Evolutionary conservation across 2,888 invertebrate genomes (phyloP).

Genomic region (Heliconius ethilla): DNA sequence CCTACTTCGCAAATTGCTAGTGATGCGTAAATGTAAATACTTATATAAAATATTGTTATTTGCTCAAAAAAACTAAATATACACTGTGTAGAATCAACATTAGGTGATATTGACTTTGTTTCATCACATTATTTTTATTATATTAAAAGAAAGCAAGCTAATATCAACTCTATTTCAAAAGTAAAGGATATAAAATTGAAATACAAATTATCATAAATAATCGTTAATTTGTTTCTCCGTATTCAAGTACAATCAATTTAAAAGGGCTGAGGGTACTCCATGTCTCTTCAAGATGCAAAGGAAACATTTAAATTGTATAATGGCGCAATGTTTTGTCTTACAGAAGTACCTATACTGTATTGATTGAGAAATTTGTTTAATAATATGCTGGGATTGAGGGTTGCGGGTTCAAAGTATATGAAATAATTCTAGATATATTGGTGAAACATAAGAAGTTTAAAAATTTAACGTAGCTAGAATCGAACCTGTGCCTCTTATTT

Average conservation of each 20-base stretch:
- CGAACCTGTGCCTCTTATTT: background rate
- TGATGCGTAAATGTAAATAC: background rate
- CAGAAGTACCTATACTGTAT: background rate
- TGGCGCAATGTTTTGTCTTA: constrained; percentile 17
- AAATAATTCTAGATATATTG: too few relatives aligned
- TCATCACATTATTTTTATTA: constrained; percentile 20
- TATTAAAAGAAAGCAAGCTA: background rate
- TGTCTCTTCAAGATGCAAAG: constrained; percentile 21
- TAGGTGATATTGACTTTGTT: constrained; percentile 17
- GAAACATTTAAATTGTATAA: constrained; percentile 20
- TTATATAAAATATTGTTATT: background rate
- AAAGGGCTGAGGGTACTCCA: constrained; percentile 32
- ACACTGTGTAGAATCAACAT: constrained; percentile 4
- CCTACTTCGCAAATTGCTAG: background rate
- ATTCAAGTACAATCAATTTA: constrained; percentile 37
- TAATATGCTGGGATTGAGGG: background rate
- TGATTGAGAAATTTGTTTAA: constrained; percentile 6
- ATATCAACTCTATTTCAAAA: background rate
- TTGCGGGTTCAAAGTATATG: too few relatives aligned
- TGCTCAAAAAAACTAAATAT: background rate
- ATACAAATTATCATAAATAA: background rate
- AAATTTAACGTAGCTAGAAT: background rate
- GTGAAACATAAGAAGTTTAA: too few relatives aligned
- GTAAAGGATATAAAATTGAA: background rate
- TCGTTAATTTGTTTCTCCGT: constrained; percentile 19